phyloP scores from a whole-genome alignment of 2,113 vertebrate species.

The Clarias magur region DNA sequence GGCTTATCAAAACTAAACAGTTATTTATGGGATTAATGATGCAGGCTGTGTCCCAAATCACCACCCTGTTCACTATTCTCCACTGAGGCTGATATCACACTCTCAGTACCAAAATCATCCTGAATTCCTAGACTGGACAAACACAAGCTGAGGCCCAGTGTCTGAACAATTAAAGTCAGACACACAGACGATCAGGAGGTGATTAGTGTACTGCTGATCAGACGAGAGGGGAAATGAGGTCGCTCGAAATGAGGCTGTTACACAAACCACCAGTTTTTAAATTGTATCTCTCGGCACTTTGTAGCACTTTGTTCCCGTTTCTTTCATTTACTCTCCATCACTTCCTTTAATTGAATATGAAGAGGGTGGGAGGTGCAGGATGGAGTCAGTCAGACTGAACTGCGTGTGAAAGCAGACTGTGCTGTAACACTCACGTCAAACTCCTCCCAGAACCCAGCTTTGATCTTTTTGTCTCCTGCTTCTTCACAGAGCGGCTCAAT shows the following conservation, averaged over 20 bases:
- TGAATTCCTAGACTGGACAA: neutral
- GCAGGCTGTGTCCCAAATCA: neutral
- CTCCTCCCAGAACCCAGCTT: slow-evolving; percentile 98
- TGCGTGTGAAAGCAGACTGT: too few species aligned
- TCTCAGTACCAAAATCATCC: neutral
- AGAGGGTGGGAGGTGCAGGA: too few species aligned
- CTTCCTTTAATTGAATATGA: too few species aligned
- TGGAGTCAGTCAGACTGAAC: too few species aligned
- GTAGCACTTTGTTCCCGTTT: too few species aligned
- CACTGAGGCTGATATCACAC: neutral
- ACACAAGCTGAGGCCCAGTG: neutral
- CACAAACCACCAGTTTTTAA: too few species aligned
- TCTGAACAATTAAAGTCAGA: neutral
- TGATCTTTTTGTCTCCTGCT: slow-evolving; percentile 75
- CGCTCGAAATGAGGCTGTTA: too few species aligned
- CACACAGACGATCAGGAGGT: too few species aligned
- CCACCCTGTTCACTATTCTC: neutral
- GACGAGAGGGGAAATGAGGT: too few species aligned
- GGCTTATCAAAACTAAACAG: neutral
- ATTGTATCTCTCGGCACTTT: too few species aligned
- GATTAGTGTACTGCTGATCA: too few species aligned
- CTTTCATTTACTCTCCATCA: too few species aligned
- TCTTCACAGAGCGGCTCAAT: slow-evolving; percentile 68
- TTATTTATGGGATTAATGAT: neutral
- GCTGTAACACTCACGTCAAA: slow-evolving; percentile 81